Evolutionary conservation across 1,140 invertebrate genomes (phyloP).

Genomic region (Glossosoma conforme): DNA sequence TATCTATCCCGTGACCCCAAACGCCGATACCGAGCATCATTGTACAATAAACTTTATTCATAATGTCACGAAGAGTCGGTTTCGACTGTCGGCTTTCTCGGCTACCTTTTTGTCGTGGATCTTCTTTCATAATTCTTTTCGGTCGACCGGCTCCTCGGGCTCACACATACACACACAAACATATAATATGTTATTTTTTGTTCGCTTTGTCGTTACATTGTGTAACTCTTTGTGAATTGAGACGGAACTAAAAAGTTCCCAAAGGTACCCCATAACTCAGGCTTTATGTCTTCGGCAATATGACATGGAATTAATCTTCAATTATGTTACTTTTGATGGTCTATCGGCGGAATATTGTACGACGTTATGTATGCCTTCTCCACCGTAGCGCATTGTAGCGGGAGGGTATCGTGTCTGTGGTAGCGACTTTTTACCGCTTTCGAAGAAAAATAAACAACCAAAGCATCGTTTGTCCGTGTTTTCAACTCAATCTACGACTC

Average conservation of each 20-base stretch:
- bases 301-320: constrained; percentile 31
- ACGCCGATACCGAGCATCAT: neutral
- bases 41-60: neutral
- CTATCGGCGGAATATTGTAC: constrained; percentile 11
- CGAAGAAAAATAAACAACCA: too few relatives aligned
- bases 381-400: too few relatives aligned
- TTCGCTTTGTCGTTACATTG: constrained; percentile 24
- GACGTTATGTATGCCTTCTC: neutral
- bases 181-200: constrained; percentile 23
- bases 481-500: too few relatives aligned
- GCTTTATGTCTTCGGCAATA: constrained; percentile 29
- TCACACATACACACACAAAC: too few relatives aligned
- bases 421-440: too few relatives aligned
- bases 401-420: too few relatives aligned
- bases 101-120: constrained; percentile 25
- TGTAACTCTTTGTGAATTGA: constrained; percentile 27
- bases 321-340: constrained; percentile 27
- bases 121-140: constrained; percentile 28
- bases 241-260: constrained; percentile 25
- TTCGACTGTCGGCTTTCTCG: neutral
- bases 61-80: constrained; percentile 1
- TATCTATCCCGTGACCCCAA: constrained; percentile 17
- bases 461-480: too few relatives aligned
- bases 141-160: constrained; percentile 22
- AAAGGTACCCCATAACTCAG: constrained; percentile 27